phyloP scores from a whole-genome alignment of 2,888 invertebrate genomes.

The Stenchaetothrips biformis region DNA sequence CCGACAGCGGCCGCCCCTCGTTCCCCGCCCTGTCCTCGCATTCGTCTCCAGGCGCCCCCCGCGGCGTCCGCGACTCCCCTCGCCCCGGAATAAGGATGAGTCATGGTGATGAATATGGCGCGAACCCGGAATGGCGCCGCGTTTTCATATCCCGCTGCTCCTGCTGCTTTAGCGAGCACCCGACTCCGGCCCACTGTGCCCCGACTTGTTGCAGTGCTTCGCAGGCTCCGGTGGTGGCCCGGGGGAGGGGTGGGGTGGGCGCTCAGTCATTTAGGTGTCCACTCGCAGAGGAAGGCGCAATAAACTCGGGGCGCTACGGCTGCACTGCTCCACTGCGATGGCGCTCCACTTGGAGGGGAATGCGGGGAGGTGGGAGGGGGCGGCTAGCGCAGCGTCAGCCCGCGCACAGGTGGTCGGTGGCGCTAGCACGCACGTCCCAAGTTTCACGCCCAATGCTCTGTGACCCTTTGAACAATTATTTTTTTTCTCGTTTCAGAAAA shows the following conservation, averaged over 20 bases:
- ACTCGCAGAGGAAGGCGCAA: not conserved
- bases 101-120: constrained; percentile 6
- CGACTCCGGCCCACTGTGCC: too few species aligned
- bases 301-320: too few species aligned
- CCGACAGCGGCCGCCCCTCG: too few species aligned
- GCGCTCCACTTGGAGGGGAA: too few species aligned
- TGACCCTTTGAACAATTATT: too few species aligned
- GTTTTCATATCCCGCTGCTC: too few species aligned
- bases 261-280: not conserved
- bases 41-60: not conserved
- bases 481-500: constrained; percentile 58
- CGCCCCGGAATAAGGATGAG: not conserved
- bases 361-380: too few species aligned
- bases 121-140: not conserved
- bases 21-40: too few species aligned
- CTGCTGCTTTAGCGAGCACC: too few species aligned
- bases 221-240: not conserved
- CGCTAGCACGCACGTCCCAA: constrained; percentile 7
- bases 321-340: too few species aligned
- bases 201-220: not conserved
- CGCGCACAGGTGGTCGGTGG: too few species aligned
- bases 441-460: constrained; percentile 31
- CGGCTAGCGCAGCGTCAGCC: too few species aligned
- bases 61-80: not conserved
- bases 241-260: not conserved